These are phyloP conservation scores for Phaethon lepturus DNA, from an alignment of 2,113 vertebrate genomes.

Conservation along the genomic window DNA sequence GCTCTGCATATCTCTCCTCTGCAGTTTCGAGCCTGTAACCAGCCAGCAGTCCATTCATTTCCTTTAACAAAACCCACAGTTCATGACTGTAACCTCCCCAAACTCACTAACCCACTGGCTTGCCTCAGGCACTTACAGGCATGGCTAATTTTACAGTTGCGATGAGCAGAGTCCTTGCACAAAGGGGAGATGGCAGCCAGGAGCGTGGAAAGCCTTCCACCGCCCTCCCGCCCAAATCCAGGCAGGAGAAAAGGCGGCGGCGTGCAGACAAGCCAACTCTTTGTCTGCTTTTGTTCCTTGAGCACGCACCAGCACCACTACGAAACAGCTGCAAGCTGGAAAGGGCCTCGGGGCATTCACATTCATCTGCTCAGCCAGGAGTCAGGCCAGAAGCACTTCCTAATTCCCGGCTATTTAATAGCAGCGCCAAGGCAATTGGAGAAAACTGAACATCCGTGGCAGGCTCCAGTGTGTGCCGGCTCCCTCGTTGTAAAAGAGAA, in stretches of 20 bases:
- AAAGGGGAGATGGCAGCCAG: not conserved
- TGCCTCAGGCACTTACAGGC: not conserved
- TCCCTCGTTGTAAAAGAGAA: not conserved
- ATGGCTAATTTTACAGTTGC: slow-evolving; percentile 25
- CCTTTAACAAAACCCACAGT: not conserved
- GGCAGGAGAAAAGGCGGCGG: not conserved
- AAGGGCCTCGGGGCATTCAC: rapidly evolving
- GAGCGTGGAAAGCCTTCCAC: not conserved
- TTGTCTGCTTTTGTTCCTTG: not conserved
- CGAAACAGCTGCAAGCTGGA: not conserved
- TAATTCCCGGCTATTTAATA: not conserved
- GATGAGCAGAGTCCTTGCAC: not conserved
- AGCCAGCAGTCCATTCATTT: not conserved
- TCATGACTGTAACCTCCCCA: not conserved
- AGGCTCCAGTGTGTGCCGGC: not conserved
- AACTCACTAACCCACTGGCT: not conserved
- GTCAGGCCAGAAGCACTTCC: not conserved
- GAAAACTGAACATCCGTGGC: not conserved
- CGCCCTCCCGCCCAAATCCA: not conserved
- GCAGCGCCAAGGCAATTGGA: not conserved
- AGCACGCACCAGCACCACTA: not conserved
- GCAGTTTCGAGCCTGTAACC: not conserved
- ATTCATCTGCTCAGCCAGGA: not conserved
- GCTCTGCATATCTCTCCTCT: not conserved
- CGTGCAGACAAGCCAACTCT: not conserved